These are phyloP conservation scores for Cyclina sinensis DNA, from an alignment of 1,140 invertebrate genomes.

Conservation along the genomic window DNA sequence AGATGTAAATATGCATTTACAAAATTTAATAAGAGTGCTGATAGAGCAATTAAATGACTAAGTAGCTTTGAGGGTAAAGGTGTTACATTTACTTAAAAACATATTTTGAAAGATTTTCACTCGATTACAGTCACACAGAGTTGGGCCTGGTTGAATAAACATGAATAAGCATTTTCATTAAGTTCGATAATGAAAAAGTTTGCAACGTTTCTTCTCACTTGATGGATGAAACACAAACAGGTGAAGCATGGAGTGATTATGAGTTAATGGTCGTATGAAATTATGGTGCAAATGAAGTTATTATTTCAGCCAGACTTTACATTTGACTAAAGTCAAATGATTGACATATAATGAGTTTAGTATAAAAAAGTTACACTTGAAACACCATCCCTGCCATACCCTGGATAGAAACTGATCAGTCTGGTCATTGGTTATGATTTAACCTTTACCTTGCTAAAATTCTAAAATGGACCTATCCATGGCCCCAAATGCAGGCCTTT, in stretches of 20 bases:
- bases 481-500: too few relatives aligned
- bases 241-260: background rate
- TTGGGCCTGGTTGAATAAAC: background rate
- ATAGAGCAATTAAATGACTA: background rate
- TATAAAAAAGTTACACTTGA: too few relatives aligned
- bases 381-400: too few relatives aligned
- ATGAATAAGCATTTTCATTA: slow-evolving; percentile 12
- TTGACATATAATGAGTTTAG: too few relatives aligned
- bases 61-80: background rate
- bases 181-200: slow-evolving; percentile 4
- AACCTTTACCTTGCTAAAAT: too few relatives aligned
- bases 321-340: too few relatives aligned
- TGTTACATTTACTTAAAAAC: slow-evolving; percentile 1
- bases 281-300: background rate
- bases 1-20: too few relatives aligned
- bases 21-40: too few relatives aligned
- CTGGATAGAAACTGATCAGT: too few relatives aligned
- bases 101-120: slow-evolving; percentile 5
- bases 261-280: slow-evolving; percentile 5
- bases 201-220: background rate
- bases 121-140: slow-evolving; percentile 1
- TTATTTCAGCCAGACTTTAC: too few relatives aligned
- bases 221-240: background rate
- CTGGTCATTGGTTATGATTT: too few relatives aligned
- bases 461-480: too few relatives aligned